A percentile compares a stretch with the other conserved stretches of the same genome.
These are phyloP conservation scores for Gopherus evgoodei DNA, from an alignment of 2,113 vertebrate genomes.

Conservation along the genomic window DNA sequence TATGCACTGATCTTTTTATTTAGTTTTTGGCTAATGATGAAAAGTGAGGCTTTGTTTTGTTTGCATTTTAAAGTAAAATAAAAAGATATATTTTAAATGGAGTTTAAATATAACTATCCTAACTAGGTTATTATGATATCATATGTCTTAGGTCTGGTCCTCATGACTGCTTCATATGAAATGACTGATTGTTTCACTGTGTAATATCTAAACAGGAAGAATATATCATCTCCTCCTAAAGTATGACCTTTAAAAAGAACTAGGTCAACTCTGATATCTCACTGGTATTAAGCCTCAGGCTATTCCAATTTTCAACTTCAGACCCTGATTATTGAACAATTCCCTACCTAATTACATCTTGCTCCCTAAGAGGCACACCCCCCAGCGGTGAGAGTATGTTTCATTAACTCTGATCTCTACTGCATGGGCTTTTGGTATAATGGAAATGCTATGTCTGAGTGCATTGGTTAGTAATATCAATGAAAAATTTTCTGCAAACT, in stretches of 20 bases:
- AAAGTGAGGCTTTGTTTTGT: background rate
- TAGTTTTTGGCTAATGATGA: background rate
- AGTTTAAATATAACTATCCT: background rate
- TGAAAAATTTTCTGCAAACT: background rate
- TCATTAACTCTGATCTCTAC: background rate
- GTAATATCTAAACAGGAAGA: background rate
- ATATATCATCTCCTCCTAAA: background rate
- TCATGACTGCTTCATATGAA: background rate
- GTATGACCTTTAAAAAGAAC: background rate
- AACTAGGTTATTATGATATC: background rate
- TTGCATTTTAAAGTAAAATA: background rate
- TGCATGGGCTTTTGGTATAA: background rate
- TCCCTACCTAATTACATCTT: background rate
- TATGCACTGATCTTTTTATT: background rate
- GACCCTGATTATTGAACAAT: background rate
- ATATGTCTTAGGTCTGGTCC: background rate
- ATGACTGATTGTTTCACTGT: background rate
- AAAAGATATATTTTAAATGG: background rate
- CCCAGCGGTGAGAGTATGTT: background rate
- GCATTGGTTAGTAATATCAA: background rate
- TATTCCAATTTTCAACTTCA: constrained; percentile 5
- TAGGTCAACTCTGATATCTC: background rate
- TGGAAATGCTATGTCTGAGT: background rate
- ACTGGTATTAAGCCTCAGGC: background rate
- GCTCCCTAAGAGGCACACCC: background rate